Evolutionary conservation across 2,888 invertebrate species (phyloP), one percentile per base, ranked within the genome.

Genomic region (Schizaphis graminum): DNA sequence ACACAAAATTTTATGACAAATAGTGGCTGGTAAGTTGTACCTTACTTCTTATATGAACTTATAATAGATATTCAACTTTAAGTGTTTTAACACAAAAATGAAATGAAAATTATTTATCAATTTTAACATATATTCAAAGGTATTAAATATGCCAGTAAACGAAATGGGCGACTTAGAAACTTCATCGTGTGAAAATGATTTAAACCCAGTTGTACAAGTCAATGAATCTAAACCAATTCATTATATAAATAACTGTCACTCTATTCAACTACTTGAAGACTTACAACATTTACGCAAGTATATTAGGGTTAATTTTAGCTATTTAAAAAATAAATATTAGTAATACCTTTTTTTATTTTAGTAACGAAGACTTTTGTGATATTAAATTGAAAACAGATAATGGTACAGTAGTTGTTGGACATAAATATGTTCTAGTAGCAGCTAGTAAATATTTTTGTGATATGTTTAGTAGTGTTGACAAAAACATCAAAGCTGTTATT

Each of bases 401-500:
- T n/a, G 13, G 13, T n/a, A 13, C n/a, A n/a, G 3, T 67, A 67
- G 1, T 67, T 11, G 24, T 4, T n/a, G n/a, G n/a, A n/a, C 61
- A 67, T 67, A 67, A 13, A 67, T n/a, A n/a, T 13, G n/a, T 67
- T n/a, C 13, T 67, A 67, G n/a, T 13, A 4, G 61, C 61, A 67
- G 61, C 61, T 67, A 67, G 61, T 67, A n/a, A n/a, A 13, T 67
- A 13, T 67, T 67, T 67, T n/a, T 13, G 13, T 4, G 61, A 3
- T n/a, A 67, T n/a, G 61, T 67, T 67, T 4, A n/a, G 13, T 4
- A n/a, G 13, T 67, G 13, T 67, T n/a, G 13, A 13, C 3, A 13
- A 13, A 0, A n/a, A n/a, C n/a, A n/a, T 7, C 13, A 13, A 5
- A n/a, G 0, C n/a, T 3, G 4, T 67, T 13, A n/a, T 7, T n/a